phyloP scores from a whole-genome alignment of 2,888 invertebrate genomes.

The Trissolcus japonicus region DNA sequence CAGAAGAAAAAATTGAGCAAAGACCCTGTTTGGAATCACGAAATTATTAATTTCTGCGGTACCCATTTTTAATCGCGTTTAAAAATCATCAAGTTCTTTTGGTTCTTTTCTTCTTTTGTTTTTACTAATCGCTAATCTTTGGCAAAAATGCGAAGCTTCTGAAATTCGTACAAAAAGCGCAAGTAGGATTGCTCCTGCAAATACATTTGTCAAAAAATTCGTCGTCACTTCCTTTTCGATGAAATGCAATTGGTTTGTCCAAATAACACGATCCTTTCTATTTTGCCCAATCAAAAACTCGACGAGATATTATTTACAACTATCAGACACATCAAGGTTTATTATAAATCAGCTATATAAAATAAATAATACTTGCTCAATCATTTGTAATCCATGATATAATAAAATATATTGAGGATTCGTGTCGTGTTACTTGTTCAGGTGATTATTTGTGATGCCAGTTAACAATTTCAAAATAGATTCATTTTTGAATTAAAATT shows the following conservation, averaged over 20 bases:
- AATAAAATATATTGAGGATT: constrained; percentile 10
- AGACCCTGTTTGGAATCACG: not conserved
- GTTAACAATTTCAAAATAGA: constrained; percentile 8
- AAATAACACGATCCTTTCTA: constrained; percentile 26
- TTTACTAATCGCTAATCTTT: constrained; percentile 50
- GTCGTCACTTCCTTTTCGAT: constrained; percentile 29
- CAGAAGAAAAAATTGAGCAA: too few relatives aligned
- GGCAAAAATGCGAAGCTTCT: constrained; percentile 44
- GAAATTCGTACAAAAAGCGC: constrained; percentile 50
- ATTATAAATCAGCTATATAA: constrained; percentile 4
- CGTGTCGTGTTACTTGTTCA: constrained; percentile 23
- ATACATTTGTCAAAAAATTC: constrained; percentile 44
- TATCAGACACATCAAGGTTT: constrained; percentile 1
- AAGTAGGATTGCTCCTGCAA: constrained; percentile 24
- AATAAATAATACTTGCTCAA: constrained; percentile 2
- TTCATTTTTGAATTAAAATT: too few relatives aligned
- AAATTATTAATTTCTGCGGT: not conserved
- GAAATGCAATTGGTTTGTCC: constrained; percentile 12
- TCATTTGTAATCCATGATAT: not conserved
- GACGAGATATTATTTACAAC: constrained; percentile 29
- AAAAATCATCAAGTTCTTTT: constrained; percentile 10
- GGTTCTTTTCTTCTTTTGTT: constrained; percentile 1
- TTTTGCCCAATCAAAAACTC: constrained; percentile 3
- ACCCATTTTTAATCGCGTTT: not conserved
- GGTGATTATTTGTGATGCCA: constrained; percentile 13